These are phyloP conservation scores for Drosophila falleni DNA, from an alignment of 2,888 invertebrate species.

Conservation along the genomic window DNA sequence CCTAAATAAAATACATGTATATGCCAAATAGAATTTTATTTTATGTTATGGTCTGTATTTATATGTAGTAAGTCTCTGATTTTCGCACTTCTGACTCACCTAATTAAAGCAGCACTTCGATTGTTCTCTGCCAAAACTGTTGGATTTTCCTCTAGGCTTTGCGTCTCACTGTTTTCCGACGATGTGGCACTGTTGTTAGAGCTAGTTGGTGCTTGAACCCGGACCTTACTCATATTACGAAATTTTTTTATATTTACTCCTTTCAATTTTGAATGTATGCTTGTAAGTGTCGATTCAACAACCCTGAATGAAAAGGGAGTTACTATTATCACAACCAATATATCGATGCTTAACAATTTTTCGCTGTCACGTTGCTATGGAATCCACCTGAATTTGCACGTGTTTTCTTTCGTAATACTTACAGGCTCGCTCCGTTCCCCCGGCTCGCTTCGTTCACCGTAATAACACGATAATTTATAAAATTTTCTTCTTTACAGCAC, in stretches of 20 bases:
- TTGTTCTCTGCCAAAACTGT: slow-evolving; percentile 26
- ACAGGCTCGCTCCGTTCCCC: no score
- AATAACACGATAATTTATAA: no score
- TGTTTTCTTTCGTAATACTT: not conserved
- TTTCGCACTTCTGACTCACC: slow-evolving; percentile 39
- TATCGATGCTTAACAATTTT: slow-evolving; percentile 67
- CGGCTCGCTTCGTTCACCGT: no score
- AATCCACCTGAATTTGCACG: not conserved
- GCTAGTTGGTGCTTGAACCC: slow-evolving; percentile 43
- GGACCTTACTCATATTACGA: slow-evolving; percentile 58
- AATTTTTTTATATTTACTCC: slow-evolving; percentile 35
- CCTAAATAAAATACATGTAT: not conserved
- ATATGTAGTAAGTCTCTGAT: not conserved
- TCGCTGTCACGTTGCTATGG: slow-evolving; percentile 53
- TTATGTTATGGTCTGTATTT: not conserved
- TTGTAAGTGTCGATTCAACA: slow-evolving; percentile 38
- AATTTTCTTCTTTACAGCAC: no score
- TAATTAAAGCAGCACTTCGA: slow-evolving; percentile 58
- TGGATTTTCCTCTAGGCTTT: slow-evolving; percentile 80
- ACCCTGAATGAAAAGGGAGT: slow-evolving; percentile 35
- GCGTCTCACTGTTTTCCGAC: slow-evolving; percentile 84
- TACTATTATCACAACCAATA: slow-evolving; percentile 59
- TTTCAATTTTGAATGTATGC: slow-evolving; percentile 55
- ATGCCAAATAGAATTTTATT: not conserved
- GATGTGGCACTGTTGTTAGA: slow-evolving; percentile 82